These are phyloP conservation scores for Sardinella longiceps DNA, from an alignment of 2,797 vertebrate genomes.

Conservation along the genomic window DNA sequence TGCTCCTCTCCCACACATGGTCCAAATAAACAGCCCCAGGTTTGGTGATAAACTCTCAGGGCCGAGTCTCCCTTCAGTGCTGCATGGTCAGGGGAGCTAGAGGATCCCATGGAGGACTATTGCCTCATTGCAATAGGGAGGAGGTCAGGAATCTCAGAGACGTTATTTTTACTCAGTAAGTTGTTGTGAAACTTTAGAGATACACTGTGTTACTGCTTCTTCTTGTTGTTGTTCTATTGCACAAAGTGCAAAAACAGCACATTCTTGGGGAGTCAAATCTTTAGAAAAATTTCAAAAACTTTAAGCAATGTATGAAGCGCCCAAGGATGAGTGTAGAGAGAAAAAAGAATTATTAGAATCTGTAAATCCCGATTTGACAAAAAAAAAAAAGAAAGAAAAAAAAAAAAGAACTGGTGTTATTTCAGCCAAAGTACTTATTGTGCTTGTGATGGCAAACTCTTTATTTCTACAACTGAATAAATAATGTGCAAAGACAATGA, in stretches of 20 bases:
- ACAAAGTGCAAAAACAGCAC: background rate
- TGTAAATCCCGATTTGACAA: too few species aligned
- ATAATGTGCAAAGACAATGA: background rate
- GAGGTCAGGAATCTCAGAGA: background rate
- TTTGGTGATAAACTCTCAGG: constrained; percentile 12
- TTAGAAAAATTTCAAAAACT: background rate
- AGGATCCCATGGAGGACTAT: background rate
- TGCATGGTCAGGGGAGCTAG: background rate
- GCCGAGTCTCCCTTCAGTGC: background rate
- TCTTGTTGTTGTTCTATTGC: background rate
- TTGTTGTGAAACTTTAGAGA: background rate
- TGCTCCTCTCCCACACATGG: constrained; percentile 69
- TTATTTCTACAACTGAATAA: background rate
- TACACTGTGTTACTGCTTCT: background rate
- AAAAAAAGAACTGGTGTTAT: background rate
- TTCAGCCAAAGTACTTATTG: background rate
- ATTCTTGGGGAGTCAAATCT: background rate
- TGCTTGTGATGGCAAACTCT: background rate
- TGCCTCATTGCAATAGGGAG: background rate
- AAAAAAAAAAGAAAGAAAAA: too few species aligned
- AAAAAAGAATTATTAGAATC: background rate
- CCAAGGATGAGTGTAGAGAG: background rate
- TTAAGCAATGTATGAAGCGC: background rate
- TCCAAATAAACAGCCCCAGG: constrained; percentile 65
- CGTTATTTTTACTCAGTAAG: constrained; percentile 13